Percentiles rank a stretch among this genome's conserved stretches.
Conservation (phyloP, 2,888 invertebrate species). For the Mimumesa dahlbomi region DNA sequence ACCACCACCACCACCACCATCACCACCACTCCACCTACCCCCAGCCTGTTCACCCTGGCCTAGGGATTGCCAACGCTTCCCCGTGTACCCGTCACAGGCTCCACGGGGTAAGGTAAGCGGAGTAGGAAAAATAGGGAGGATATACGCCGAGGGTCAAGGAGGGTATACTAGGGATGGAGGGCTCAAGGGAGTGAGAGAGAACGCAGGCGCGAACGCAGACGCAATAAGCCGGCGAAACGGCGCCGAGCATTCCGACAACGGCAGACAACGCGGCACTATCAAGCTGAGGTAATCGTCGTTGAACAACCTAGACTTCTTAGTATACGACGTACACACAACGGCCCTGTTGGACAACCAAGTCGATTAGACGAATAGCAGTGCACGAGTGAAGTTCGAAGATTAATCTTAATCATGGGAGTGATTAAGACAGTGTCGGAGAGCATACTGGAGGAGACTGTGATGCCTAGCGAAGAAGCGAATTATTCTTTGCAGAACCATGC, state of each 20-base stretch:
- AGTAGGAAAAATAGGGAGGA: constrained; percentile 23
- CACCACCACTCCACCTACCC: constrained; percentile 21
- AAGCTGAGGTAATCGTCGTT: constrained; percentile 53
- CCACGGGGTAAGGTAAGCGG: neutral
- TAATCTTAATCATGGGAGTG: constrained; percentile 77
- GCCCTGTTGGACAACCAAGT: no score
- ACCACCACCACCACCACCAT: constrained; percentile 7
- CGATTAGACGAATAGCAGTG: no score
- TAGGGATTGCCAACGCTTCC: constrained; percentile 48
- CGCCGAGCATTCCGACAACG: constrained; percentile 61
- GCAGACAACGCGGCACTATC: constrained; percentile 68
- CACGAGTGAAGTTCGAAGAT: no score
- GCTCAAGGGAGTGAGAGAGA: constrained; percentile 42
- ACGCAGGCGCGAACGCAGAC: constrained; percentile 75
- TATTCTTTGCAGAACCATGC: constrained; percentile 73
- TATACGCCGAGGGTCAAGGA: constrained; percentile 57
- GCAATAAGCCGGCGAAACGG: constrained; percentile 61
- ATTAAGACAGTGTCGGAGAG: constrained; percentile 74
- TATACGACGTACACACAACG: no score
- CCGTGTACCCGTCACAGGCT: neutral
- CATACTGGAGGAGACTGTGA: constrained; percentile 72
- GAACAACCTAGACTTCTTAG: constrained; percentile 15
- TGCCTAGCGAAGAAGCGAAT: constrained; percentile 77
- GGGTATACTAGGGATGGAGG: constrained; percentile 44
- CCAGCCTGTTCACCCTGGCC: constrained; percentile 61